These are phyloP conservation scores for Microchirus variegatus DNA, from an alignment of 2,797 vertebrate genomes.

Conservation along the genomic window DNA sequence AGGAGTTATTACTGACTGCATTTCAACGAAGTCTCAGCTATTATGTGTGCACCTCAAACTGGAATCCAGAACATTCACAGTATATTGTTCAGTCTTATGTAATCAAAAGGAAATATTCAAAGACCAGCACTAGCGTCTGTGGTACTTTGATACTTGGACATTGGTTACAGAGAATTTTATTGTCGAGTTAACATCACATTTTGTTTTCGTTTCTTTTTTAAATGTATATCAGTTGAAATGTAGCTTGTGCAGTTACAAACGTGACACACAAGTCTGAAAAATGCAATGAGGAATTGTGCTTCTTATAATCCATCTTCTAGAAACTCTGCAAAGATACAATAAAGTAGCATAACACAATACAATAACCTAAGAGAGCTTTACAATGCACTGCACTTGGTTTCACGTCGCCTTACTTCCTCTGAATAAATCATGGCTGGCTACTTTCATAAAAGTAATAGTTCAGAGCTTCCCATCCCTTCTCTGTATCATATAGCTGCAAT, in stretches of 20 bases:
- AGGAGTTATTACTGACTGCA: conserved; percentile 58
- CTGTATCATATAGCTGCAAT: conserved; percentile 44
- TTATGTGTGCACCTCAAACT: conserved; percentile 51
- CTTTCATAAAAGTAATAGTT: conserved; percentile 60
- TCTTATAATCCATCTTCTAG: conserved; percentile 73
- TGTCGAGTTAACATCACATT: conserved; percentile 39
- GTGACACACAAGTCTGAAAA: conserved; percentile 48
- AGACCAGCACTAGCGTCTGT: conserved; percentile 34
- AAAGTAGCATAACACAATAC: conserved; percentile 47
- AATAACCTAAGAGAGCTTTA: conserved; percentile 44
- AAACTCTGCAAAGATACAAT: conserved; percentile 60
- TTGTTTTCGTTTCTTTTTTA: conserved; percentile 26
- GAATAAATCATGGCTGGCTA: conserved; percentile 53
- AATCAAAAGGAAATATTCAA: conserved; percentile 36
- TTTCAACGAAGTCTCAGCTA: conserved; percentile 53
- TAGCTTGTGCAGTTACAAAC: conserved; percentile 63
- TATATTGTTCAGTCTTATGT: conserved; percentile 58
- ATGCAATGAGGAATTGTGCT: conserved; percentile 81
- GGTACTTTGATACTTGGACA: conserved; percentile 40
- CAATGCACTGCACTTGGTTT: conserved; percentile 41
- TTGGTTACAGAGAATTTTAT: conserved; percentile 47
- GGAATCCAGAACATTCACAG: conserved; percentile 65
- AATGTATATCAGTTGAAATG: conserved; percentile 45
- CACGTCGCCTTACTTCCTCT: conserved; percentile 30
- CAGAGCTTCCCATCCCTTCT: conserved; percentile 50